phyloP scores from a whole-genome alignment of 2,888 invertebrate species.

The Philhelius pedissequus region DNA sequence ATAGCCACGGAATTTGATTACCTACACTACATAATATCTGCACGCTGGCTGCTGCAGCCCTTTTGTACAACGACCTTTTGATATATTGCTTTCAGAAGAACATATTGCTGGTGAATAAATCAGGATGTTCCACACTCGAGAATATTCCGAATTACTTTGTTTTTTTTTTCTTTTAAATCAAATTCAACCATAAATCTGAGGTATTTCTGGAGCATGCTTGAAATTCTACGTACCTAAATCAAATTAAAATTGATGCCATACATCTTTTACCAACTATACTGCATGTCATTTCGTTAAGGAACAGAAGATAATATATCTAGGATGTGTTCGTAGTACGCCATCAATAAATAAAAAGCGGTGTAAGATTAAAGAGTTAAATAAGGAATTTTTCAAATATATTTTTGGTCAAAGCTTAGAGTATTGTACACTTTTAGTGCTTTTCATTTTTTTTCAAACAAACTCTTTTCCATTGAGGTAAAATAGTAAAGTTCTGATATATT shows the following conservation, averaged over 20 bases:
- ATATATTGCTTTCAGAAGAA: slow-evolving; percentile 4
- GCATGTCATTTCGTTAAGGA: not conserved
- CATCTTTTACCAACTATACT: not conserved
- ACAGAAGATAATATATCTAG: not conserved
- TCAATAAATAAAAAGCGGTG: too few species aligned
- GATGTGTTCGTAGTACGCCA: not conserved
- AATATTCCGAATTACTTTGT: not conserved
- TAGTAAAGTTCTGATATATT: too few species aligned
- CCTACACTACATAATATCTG: not conserved
- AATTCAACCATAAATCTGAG: slow-evolving; percentile 29
- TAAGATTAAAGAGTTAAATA: too few species aligned
- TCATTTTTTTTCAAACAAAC: too few species aligned
- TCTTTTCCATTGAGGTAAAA: too few species aligned
- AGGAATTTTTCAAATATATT: too few species aligned
- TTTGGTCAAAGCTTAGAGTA: too few species aligned
- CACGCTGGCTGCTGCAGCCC: slow-evolving; percentile 1
- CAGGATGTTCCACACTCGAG: slow-evolving; percentile 4
- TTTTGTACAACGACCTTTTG: not conserved
- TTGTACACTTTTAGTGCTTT: too few species aligned
- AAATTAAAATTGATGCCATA: slow-evolving; percentile 46
- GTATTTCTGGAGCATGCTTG: not conserved
- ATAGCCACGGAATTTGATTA: not conserved
- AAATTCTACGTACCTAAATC: slow-evolving; percentile 25
- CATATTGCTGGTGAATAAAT: slow-evolving; percentile 41
- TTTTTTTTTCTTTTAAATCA: not conserved